Percentiles rank a stretch among this genome's conserved stretches.
phyloP scores from a whole-genome alignment of 2,888 invertebrate species.

The Lasius fuliginosus region DNA sequence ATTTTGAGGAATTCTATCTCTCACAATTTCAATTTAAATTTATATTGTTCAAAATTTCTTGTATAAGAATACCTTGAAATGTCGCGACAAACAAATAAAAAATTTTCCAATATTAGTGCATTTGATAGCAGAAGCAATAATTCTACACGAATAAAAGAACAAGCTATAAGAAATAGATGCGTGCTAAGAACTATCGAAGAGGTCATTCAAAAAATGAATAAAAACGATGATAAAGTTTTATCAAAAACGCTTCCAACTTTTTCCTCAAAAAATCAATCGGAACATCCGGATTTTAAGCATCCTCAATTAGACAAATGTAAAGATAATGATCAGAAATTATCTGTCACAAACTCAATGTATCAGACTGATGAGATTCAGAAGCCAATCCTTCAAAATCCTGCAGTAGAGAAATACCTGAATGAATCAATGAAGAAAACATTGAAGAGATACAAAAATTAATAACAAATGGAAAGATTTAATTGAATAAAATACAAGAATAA shows the following conservation, averaged over 20 bases:
- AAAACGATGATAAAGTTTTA: constrained; percentile 1
- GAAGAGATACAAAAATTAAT: constrained; percentile 59
- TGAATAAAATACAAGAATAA: not conserved
- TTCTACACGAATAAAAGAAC: not conserved
- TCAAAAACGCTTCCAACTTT: not conserved
- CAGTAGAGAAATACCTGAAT: constrained; percentile 67
- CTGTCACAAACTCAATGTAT: not conserved
- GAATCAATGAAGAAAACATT: constrained; percentile 70
- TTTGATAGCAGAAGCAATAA: not conserved
- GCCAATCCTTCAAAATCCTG: constrained; percentile 65
- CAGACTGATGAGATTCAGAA: not conserved
- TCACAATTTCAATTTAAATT: not conserved
- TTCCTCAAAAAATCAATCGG: too few species aligned
- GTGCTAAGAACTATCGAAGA: constrained; percentile 62
- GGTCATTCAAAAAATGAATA: constrained; percentile 54
- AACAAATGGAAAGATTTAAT: constrained; percentile 1
- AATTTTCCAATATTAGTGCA: not conserved
- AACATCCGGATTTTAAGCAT: not conserved
- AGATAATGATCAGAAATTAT: not conserved
- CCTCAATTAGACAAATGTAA: not conserved
- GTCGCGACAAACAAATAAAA: not conserved
- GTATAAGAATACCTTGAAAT: not conserved
- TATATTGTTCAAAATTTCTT: not conserved
- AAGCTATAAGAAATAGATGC: constrained; percentile 61
- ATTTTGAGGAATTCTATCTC: too few species aligned